Evolutionary conservation across 1,140 invertebrate genomes (phyloP), one percentile per base, ranked within the genome.

Genomic region (Dufourea novaeangliae): DNA sequence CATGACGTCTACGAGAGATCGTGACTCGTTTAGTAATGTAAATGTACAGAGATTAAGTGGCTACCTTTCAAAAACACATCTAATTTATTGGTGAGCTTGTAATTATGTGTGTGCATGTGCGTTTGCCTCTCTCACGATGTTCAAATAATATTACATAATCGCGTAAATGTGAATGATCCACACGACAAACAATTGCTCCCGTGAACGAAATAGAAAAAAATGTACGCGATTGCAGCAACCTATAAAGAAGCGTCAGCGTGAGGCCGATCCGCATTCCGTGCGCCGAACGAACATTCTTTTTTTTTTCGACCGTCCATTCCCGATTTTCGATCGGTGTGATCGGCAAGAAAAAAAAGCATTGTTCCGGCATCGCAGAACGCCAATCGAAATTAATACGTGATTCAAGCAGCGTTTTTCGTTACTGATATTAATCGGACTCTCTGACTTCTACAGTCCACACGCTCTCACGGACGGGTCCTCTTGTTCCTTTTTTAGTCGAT

Each of bases 201-300:
- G 82, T 27, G 73, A 83, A 87, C 66, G 79, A 82, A 70, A 86
- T 76, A 80, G 61, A 78, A 69, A 66, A 69, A 78, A 80, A 85
- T 80, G 39, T 76, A 37, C 54, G 80, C 89, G 84, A 90, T 78
- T 87, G 86, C 82, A 88, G 85, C 89, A 90, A 91, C 86, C 89
- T 90, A n/a, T n/a, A 91, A 85, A 77, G 83, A 91, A 91, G 90
- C 89, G 82, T 88, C 86, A 90, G 86, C 87, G 78, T 66, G 61
- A 81, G 56, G 67, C 75, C 54, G 85, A 81, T 71, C 44, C 54
- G 73, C 80, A 67, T 80, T 69, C 79, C 72, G 74, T 39, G 41
- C 67, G 50, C 25, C 34, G 50, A 64, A 71, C 41, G 3, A 14
- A 56, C 22, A n/a, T 56, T 5, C 27, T 11, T 37, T 7, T 12